Conservation (phyloP, 2,888 invertebrate species). For the Apamea monoglypha region DNA sequence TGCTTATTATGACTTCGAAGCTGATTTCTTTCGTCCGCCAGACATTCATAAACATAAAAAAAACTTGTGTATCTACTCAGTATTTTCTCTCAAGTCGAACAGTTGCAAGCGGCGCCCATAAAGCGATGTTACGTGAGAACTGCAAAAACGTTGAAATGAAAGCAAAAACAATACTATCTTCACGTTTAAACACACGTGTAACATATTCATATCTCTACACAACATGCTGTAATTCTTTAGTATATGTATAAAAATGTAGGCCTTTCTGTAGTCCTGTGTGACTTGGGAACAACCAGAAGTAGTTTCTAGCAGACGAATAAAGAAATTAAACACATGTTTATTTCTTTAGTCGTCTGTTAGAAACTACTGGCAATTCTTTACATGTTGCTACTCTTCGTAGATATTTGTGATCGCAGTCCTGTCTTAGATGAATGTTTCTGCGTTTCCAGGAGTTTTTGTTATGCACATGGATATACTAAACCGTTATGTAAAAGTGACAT, state of each 20-base stretch:
- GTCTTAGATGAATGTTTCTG: background rate
- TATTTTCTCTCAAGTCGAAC: conserved; percentile 22
- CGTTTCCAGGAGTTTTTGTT: background rate
- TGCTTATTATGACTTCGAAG: background rate
- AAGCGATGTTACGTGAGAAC: conserved; percentile 12
- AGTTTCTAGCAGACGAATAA: too few species aligned
- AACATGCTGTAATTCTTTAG: conserved; percentile 10
- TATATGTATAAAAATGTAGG: conserved; percentile 3
- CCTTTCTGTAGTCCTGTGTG: background rate
- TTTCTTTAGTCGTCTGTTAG: background rate
- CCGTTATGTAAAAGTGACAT: background rate
- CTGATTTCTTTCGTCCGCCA: background rate
- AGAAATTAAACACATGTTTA: too few species aligned
- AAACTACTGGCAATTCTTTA: background rate
- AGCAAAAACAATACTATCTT: conserved; percentile 49
- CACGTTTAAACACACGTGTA: conserved; percentile 30
- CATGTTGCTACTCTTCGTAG: background rate
- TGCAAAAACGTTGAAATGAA: conserved; percentile 37
- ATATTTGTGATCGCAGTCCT: background rate
- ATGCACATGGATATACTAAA: background rate
- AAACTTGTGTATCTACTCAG: conserved; percentile 21
- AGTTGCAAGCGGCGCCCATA: conserved; percentile 6
- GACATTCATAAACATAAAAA: background rate
- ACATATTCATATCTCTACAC: conserved; percentile 14
- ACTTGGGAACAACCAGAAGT: background rate